Conservation (phyloP, 2,113 vertebrate genomes). For the Eulemur macaco region DNA sequence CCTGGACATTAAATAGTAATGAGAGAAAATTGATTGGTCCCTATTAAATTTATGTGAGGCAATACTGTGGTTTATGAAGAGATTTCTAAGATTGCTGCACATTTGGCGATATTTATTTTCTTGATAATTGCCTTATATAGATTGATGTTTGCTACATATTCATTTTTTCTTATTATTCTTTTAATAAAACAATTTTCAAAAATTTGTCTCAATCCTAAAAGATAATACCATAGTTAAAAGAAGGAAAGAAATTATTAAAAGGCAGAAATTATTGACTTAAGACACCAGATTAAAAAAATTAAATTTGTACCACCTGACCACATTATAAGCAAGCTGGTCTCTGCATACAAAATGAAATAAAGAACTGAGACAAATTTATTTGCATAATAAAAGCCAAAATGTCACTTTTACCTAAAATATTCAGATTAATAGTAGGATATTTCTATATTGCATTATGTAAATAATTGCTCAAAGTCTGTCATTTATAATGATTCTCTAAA, state of each 20-base stretch:
- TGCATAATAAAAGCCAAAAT: conserved; percentile 61
- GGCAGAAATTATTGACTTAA: conserved; percentile 49
- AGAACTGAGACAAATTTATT: conserved; percentile 17
- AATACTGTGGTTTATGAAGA: neutral
- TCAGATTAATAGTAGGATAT: neutral
- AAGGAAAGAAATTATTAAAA: conserved; percentile 56
- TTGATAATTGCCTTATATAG: conserved; percentile 42
- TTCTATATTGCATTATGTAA: conserved; percentile 42
- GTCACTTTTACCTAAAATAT: conserved; percentile 54
- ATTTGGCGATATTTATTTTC: conserved; percentile 41
- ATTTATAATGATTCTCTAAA: conserved; percentile 28
- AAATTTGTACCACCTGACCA: conserved; percentile 46
- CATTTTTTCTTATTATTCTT: conserved; percentile 38
- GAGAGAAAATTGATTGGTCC: conserved; percentile 8
- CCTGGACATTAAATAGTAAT: conserved; percentile 69
- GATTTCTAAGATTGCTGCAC: conserved; percentile 11
- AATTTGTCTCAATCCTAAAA: neutral
- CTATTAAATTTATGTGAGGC: conserved; percentile 55
- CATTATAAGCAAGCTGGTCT: conserved; percentile 1
- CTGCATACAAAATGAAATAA: conserved; percentile 43
- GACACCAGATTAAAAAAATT: conserved; percentile 35
- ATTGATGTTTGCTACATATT: conserved; percentile 1
- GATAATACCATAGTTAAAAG: neutral
- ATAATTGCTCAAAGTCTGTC: neutral
- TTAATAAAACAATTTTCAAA: conserved; percentile 34